A percentile compares a stretch with the other conserved stretches of the same genome.
Evolutionary conservation across 2,113 vertebrate genomes (phyloP).

Genomic region (Pica pica): DNA sequence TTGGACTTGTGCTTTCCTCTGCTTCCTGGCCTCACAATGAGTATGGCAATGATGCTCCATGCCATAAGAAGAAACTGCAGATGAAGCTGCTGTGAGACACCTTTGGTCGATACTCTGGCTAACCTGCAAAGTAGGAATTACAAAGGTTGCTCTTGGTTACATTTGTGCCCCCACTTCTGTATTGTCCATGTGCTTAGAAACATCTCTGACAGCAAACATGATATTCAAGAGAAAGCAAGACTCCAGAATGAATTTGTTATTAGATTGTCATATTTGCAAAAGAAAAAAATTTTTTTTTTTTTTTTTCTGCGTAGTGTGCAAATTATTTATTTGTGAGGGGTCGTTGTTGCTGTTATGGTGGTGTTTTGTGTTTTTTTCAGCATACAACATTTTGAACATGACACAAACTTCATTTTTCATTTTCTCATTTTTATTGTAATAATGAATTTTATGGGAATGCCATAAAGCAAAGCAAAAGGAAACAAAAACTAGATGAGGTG

Average conservation of each 20-base stretch:
- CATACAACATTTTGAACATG: background rate
- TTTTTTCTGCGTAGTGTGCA: background rate
- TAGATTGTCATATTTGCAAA: background rate
- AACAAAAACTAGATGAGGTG: constrained; percentile 2
- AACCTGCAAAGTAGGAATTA: background rate
- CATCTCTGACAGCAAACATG: background rate
- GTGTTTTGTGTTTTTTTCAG: background rate
- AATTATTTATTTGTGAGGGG: background rate
- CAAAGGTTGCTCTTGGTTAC: background rate
- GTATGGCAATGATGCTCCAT: background rate
- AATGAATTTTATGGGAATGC: background rate
- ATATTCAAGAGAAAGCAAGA: background rate
- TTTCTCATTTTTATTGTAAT: background rate
- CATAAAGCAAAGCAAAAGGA: background rate
- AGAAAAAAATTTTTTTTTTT: background rate
- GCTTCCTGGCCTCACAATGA: rapidly evolving
- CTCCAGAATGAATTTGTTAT: background rate
- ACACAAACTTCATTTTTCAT: background rate
- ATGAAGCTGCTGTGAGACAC: background rate
- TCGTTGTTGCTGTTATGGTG: background rate
- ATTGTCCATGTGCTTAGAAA: background rate
- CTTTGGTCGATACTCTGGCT: background rate
- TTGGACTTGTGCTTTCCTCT: background rate
- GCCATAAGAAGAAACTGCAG: background rate
- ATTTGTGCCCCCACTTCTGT: rapidly evolving